Evolutionary conservation across 1,140 invertebrate species (phyloP).

Genomic region (Neoseiulus cucumeris): DNA sequence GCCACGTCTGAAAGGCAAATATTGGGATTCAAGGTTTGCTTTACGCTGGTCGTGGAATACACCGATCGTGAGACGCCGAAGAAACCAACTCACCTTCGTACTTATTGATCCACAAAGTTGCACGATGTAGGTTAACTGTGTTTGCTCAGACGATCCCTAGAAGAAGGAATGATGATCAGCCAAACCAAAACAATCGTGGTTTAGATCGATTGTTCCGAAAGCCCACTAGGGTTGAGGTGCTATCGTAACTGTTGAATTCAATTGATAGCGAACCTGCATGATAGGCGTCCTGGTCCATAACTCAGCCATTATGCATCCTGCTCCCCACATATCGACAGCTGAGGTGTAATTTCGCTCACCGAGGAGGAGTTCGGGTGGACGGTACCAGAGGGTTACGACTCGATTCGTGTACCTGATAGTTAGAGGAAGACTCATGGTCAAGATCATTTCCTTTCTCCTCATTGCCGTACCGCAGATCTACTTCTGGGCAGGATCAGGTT

Average conservation of each 20-base stretch:
- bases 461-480: not conserved
- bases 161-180: too few relatives aligned
- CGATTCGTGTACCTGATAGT: constrained; percentile 73
- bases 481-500: not conserved
- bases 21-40: too few relatives aligned
- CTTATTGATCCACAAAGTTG: constrained; percentile 91
- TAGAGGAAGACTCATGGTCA: constrained; percentile 12
- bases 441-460: not conserved
- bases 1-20: constrained; percentile 42
- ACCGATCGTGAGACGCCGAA: not conserved
- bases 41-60: not conserved
- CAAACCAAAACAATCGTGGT: too few relatives aligned
- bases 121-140: constrained; percentile 81
- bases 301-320: constrained; percentile 97
- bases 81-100: constrained; percentile 39
- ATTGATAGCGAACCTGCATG: constrained; percentile 31
- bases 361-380: constrained; percentile 66
- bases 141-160: constrained; percentile 86
- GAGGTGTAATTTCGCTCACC: constrained; percentile 90
- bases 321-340: constrained; percentile 93
- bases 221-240: not conserved
- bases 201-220: not conserved
- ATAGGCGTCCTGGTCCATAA: constrained; percentile 83
- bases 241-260: not conserved
- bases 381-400: constrained; percentile 94